These are phyloP conservation scores for Syndactyla subalaris DNA, from an alignment of 2,797 vertebrate genomes.

Conservation along the genomic window DNA sequence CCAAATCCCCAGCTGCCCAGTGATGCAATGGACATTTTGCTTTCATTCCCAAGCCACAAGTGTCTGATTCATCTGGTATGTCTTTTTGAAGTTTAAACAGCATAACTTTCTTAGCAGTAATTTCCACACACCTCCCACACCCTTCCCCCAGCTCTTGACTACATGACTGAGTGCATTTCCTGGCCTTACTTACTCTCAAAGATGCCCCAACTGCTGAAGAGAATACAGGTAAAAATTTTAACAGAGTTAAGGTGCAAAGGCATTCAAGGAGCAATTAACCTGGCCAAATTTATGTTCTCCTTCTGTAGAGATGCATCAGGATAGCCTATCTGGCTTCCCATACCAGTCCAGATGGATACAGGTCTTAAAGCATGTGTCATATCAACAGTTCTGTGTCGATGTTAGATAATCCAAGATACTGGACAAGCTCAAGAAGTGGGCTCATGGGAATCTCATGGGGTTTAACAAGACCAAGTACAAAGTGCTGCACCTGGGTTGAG, in stretches of 20 bases:
- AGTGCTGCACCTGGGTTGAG: background rate
- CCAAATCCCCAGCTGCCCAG: background rate
- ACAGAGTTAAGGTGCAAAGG: background rate
- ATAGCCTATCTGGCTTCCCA: background rate
- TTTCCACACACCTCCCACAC: too few species aligned
- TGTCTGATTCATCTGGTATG: background rate
- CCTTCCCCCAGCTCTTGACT: background rate
- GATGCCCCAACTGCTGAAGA: background rate
- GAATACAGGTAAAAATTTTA: background rate
- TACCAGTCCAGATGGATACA: background rate
- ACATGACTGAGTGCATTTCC: background rate
- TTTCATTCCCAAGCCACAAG: constrained; percentile 20
- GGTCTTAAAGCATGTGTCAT: background rate
- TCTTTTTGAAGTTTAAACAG: background rate
- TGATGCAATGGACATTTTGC: background rate
- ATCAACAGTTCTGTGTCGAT: background rate
- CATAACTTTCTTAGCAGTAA: background rate
- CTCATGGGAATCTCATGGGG: background rate
- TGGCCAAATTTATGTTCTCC: background rate
- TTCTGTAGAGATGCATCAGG: background rate
- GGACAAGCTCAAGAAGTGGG: background rate
- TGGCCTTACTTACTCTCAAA: background rate
- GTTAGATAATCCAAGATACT: background rate
- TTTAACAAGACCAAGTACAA: background rate
- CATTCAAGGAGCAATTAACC: background rate